Base-by-base conservation (phyloP, 2,888 invertebrate species). In the Eremobia ochroleuca region DNA sequence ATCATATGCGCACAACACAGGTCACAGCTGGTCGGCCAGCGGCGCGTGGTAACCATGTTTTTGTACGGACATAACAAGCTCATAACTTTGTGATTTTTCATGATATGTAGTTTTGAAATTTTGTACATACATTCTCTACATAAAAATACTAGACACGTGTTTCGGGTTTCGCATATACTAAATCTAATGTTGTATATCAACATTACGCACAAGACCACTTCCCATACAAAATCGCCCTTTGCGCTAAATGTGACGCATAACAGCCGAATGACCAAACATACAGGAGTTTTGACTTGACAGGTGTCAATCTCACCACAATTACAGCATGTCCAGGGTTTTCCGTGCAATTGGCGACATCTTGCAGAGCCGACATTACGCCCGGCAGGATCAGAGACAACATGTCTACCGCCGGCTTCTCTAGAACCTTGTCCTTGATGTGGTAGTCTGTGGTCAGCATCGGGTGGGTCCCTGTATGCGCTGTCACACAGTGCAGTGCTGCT, bases 271-370 rank as follows among this genome's bases (percentile, higher is more conserved):
- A 37, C 4, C 11, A 64, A 21, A 15, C 76, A 55, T 21, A 15
- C 6, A 25, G 6, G 11, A 59, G 11, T 34, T 34, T 11, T 58
- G 25, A 11, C 34, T 18, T 13, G 1, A 49, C 34, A 68, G 34
- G 8, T 34, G 31, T 28, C 43, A 66, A 31, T 81, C 90, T 90
- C 85, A 98, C 98, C 95, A 96, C 93, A 84, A 97, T 95, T 76
- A 98, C 91, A 88, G 97, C 97, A 90, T 98, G 98, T 11, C 97
- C 97, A 46, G 97, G 97, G 90, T 97, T 97, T 67, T 97, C 96
- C 65, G 94, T 94, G 65, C 96, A 97, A 37, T 95, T 94, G 75
- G 97, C 97, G 37, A 98, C 97, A 85, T 97, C 97, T 79, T 97
- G 97, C 83, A 98, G 91, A 0, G 97, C 97, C 55, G 96, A 96